Evolutionary conservation across 2,888 invertebrate genomes (phyloP).

Genomic region (Xiphydria camelus): DNA sequence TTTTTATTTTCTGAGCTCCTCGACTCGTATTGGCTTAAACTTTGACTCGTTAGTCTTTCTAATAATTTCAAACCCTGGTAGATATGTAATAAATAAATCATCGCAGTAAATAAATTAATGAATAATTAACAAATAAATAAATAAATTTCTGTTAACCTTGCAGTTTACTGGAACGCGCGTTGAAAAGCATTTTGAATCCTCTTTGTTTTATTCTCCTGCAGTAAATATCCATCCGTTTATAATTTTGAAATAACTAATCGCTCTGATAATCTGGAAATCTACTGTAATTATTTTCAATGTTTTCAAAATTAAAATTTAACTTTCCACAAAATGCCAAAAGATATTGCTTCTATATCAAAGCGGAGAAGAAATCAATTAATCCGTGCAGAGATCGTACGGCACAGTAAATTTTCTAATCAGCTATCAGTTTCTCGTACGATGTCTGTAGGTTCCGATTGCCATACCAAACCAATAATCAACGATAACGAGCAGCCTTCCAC

Average conservation of each 20-base stretch:
- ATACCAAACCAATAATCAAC: conserved; percentile 4
- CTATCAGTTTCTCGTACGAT: conserved; percentile 1
- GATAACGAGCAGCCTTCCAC: conserved; percentile 3
- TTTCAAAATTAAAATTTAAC: background rate
- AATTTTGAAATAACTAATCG: background rate
- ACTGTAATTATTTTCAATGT: background rate
- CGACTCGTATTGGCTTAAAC: too few species aligned
- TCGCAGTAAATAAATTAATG: too few species aligned
- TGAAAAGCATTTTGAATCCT: background rate
- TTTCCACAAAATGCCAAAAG: background rate
- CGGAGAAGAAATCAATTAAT: background rate
- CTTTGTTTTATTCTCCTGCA: background rate
- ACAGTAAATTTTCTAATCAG: conserved; percentile 1
- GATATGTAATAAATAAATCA: too few species aligned
- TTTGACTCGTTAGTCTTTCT: too few species aligned
- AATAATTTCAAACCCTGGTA: too few species aligned
- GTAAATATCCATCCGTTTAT: background rate
- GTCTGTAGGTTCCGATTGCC: conserved; percentile 4
- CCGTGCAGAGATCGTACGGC: conserved; percentile 5
- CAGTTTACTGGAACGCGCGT: background rate
- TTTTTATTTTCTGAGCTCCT: too few species aligned
- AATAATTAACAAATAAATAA: background rate
- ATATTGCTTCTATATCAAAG: background rate
- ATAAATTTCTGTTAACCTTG: background rate
- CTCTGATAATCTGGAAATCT: background rate